phyloP scores from a whole-genome alignment of 2,113 vertebrate genomes.

The Emberiza fucata region DNA sequence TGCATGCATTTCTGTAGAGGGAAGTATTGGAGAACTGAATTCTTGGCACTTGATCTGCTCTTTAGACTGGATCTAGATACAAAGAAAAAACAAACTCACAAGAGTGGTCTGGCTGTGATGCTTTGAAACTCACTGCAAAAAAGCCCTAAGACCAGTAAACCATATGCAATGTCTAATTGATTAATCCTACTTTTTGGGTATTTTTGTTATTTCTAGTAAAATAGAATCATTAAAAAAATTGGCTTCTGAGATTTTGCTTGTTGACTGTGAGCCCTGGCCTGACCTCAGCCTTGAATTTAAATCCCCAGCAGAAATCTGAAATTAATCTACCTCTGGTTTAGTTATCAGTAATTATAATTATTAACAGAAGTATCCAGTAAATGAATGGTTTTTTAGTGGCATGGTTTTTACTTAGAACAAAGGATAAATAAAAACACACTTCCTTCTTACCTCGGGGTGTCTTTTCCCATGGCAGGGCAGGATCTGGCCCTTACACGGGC shows the following conservation, averaged over 20 bases:
- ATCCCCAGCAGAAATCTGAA: conserved; percentile 36
- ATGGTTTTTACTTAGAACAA: background rate
- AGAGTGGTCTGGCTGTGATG: background rate
- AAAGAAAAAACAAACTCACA: background rate
- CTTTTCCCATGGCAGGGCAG: background rate
- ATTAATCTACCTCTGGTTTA: conserved; percentile 26
- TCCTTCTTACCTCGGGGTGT: background rate
- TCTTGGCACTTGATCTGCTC: background rate
- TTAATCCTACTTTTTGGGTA: conserved; percentile 25
- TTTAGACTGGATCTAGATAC: background rate
- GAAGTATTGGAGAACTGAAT: background rate
- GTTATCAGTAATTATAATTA: conserved; percentile 54
- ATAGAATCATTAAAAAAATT: conserved; percentile 11
- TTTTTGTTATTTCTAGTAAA: conserved; percentile 37
- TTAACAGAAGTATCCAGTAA: conserved; percentile 34
- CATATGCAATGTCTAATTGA: conserved; percentile 6
- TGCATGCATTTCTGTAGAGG: background rate
- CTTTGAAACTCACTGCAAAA: background rate
- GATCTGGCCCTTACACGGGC: background rate
- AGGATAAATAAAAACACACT: background rate
- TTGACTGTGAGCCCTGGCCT: conserved; percentile 53
- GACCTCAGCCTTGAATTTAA: conserved; percentile 59
- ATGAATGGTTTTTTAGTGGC: conserved; percentile 1
- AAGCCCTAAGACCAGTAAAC: background rate
- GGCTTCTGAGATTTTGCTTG: conserved; percentile 36